Evolutionary conservation across 2,888 invertebrate genomes (phyloP).

Genomic region (Meandrusa payeni): DNA sequence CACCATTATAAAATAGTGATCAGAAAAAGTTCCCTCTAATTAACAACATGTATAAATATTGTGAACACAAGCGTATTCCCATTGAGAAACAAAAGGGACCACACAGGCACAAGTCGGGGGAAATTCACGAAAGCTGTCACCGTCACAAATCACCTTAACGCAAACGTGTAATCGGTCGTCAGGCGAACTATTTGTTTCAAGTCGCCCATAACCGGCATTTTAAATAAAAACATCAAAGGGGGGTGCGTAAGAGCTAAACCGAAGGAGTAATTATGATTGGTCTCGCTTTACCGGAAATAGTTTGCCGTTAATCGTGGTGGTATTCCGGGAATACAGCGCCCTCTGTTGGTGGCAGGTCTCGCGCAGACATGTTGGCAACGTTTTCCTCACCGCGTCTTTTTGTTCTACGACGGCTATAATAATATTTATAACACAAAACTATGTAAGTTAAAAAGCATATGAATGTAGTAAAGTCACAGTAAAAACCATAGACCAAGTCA

Average conservation of each 20-base stretch:
- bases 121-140: constrained; percentile 72
- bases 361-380: constrained; percentile 40
- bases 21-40: no score
- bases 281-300: constrained; percentile 78
- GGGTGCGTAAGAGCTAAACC: constrained; percentile 69
- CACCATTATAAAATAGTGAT: no score
- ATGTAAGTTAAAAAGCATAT: no score
- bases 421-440: no score
- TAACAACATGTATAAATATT: constrained; percentile 50
- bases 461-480: no score
- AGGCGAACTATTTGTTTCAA: constrained; percentile 79
- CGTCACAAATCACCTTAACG: constrained; percentile 76
- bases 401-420: neutral
- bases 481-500: no score
- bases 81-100: constrained; percentile 44
- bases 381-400: constrained; percentile 1
- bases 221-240: constrained; percentile 79
- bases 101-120: constrained; percentile 67
- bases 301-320: constrained; percentile 68
- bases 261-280: constrained; percentile 78
- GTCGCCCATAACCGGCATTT: constrained; percentile 73
- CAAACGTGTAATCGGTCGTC: constrained; percentile 74
- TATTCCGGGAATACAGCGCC: constrained; percentile 59
- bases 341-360: constrained; percentile 33
- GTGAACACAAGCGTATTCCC: constrained; percentile 35